Evolutionary conservation across 2,113 vertebrate species (phyloP).

Genomic region (Hemichromis elongatus): DNA sequence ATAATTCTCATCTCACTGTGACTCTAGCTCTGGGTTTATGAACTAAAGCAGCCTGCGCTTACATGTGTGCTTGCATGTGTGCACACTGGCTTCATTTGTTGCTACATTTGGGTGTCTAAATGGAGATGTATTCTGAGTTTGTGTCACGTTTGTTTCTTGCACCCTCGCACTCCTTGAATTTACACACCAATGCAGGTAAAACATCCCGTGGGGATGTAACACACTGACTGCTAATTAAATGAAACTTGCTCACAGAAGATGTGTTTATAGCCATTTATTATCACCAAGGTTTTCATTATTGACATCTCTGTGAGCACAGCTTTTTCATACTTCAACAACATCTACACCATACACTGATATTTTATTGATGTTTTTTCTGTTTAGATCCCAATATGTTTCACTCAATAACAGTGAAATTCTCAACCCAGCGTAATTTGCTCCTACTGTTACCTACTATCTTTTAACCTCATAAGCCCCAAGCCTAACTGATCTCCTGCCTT

Average conservation of each 20-base stretch:
- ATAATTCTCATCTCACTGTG: neutral
- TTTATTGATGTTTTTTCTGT: neutral
- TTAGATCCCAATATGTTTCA: neutral
- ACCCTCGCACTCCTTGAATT: slow-evolving; percentile 5
- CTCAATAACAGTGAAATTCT: neutral
- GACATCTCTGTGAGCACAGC: neutral
- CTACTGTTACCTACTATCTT: neutral
- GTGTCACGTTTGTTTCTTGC: slow-evolving; percentile 2
- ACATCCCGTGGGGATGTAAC: neutral
- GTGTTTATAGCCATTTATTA: neutral
- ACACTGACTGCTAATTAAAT: slow-evolving; percentile 9
- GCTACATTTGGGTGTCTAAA: neutral
- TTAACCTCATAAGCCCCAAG: no score
- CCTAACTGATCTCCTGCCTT: no score
- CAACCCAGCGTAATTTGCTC: neutral
- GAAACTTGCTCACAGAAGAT: neutral
- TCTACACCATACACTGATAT: rapidly evolving
- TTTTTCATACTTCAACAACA: neutral
- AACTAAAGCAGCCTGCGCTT: neutral
- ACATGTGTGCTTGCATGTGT: neutral
- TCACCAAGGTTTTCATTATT: neutral
- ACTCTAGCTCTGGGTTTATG: neutral
- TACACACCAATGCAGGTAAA: neutral
- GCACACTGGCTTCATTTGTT: neutral
- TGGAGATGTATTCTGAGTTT: neutral